Conservation (phyloP, 2,888 invertebrate genomes). For the Notocelia uddmanniana region DNA sequence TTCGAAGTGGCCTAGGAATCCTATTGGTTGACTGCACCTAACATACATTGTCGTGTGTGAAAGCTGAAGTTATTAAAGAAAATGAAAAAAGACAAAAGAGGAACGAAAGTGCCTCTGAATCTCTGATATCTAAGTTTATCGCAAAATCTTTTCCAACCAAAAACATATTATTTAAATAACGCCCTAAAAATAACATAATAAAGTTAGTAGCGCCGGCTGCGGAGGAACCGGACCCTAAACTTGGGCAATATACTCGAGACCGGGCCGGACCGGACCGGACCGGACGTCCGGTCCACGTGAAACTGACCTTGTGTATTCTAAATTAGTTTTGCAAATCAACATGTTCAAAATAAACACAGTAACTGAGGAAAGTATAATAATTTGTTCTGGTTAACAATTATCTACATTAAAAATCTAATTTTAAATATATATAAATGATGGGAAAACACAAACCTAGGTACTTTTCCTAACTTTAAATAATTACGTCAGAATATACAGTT, state of each 20-base stretch:
- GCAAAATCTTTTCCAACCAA: conserved; percentile 10
- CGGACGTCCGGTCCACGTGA: conserved; percentile 13
- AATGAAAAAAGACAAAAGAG: too few relatives aligned
- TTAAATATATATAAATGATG: too few relatives aligned
- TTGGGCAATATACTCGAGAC: conserved; percentile 30
- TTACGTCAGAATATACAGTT: too few relatives aligned
- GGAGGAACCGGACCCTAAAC: conserved; percentile 39
- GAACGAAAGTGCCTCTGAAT: too few relatives aligned
- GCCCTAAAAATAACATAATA: conserved; percentile 28
- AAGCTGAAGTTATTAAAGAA: neutral
- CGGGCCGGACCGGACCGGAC: neutral
- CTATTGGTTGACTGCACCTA: too few relatives aligned
- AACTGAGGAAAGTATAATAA: too few relatives aligned
- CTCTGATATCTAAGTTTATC: neutral
- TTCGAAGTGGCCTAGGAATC: too few relatives aligned
- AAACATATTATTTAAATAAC: conserved; percentile 31
- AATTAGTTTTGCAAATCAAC: neutral
- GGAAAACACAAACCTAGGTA: too few relatives aligned
- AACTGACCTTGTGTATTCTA: conserved; percentile 6
- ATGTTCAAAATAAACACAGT: neutral
- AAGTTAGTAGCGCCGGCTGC: conserved; percentile 30
- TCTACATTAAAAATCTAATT: too few relatives aligned
- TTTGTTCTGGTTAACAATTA: too few relatives aligned
- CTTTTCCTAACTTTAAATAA: too few relatives aligned
- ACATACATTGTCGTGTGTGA: too few relatives aligned